phyloP scores from a whole-genome alignment of 1,140 invertebrate species.

The Platyscapa corneri region DNA sequence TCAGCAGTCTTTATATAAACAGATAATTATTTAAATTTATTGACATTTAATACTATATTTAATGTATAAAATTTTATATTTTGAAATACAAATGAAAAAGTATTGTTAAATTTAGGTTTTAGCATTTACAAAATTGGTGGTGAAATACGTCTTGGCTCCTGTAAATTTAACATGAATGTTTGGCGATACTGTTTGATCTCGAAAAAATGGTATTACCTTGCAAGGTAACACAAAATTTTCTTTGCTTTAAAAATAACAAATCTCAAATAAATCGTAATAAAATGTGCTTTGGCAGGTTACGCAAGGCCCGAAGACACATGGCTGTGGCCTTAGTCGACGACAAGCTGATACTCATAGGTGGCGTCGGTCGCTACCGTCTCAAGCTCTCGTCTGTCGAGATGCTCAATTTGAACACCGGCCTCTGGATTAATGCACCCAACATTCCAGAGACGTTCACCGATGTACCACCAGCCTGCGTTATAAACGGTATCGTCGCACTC shows the following conservation, averaged over 20 bases:
- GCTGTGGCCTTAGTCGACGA: slow-evolving; percentile 54
- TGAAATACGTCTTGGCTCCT: slow-evolving; percentile 55
- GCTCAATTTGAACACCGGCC: slow-evolving; percentile 49
- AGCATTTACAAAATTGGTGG: slow-evolving; percentile 58
- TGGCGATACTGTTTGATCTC: slow-evolving; percentile 59
- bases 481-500: slow-evolving; percentile 51
- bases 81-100: neutral
- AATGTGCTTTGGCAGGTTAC: slow-evolving; percentile 44
- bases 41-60: too few relatives aligned
- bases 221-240: slow-evolving; percentile 47
- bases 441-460: slow-evolving; percentile 56
- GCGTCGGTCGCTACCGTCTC: slow-evolving; percentile 54
- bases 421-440: slow-evolving; percentile 53
- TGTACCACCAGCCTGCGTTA: slow-evolving; percentile 55
- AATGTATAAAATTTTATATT: neutral
- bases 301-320: slow-evolving; percentile 56
- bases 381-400: slow-evolving; percentile 55
- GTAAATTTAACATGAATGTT: slow-evolving; percentile 55
- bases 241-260: neutral
- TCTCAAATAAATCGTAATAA: neutral
- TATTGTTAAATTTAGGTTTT: slow-evolving; percentile 51
- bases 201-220: slow-evolving; percentile 55
- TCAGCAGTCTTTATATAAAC: too few relatives aligned
- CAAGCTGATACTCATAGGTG: slow-evolving; percentile 57
- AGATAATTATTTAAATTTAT: too few relatives aligned